Evolutionary conservation across 2,797 vertebrate species (phyloP), one percentile per base, ranked within the genome.

Genomic region (Paguma larvata): DNA sequence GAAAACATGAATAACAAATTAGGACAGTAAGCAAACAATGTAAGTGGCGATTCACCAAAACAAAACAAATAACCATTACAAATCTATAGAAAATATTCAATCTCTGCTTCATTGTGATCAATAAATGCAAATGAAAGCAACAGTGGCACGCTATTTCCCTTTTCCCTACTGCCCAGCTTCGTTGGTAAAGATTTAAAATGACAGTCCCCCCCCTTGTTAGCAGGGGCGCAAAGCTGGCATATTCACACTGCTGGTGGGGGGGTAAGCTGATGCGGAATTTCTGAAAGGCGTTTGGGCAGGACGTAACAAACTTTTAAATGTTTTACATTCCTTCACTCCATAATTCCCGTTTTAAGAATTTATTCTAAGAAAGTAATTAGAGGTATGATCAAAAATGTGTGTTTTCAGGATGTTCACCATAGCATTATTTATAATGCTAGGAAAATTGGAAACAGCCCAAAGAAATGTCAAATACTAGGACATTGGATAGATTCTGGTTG

Each of bases 401-500:
- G 6, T 80, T 75, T 85, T 75, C 92, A 68, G 34, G n/a, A 34
- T 86, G 32, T 56, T 96, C 0, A 41, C 30, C 6, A 34, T 44
- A 89, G 46, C 41, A 59, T 89, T 96, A 12, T 85, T 53, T 89
- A 34, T 85, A 82, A 65, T 46, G 75, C 53, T 38, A 83, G 38
- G 91, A 93, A 88, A 95, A 63, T 46, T 46, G 59, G 27, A 85
- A 79, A n/a, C 25, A 63, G n/a, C 30, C 21, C 80, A 63, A 72
- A 82, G n/a, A 95, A 89, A 70, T 89, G 21, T 67, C 75, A 85
- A 75, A 38, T 34, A 73, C 23, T 89, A 86, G 53, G 63, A 93
- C 90, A 65, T 83, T 86, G 32, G 32, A 12, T 91, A 78, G 34
- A 87, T 84, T 79, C 73, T 94, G 68, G 72, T 44, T 34, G 13